Evolutionary conservation across 2,113 vertebrate species (phyloP), one percentile per base, ranked within the genome.

Genomic region (Anolis carolinensis): DNA sequence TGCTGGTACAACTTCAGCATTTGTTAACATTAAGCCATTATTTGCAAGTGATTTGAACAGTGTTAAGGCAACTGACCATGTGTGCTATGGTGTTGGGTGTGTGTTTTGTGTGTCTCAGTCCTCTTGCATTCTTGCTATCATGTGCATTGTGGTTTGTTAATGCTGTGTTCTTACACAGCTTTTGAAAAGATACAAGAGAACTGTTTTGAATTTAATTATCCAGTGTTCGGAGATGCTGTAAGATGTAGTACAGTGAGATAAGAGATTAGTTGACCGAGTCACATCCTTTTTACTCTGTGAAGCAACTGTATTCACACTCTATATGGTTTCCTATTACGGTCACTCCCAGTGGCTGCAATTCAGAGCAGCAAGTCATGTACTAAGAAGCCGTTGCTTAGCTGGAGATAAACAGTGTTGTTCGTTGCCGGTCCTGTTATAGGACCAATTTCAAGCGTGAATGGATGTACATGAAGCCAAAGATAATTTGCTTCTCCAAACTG

Each of bases 221-320:
- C 20, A 32, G 7, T 83, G 36, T 75, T 83, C 75, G 55, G 27
- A 30, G 71, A 63, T 6, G 16, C 7, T 44, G 71, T 25, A 74
- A 76, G 59, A 84, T 84, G 34, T 63, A 83, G 27, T 75, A 50
- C 55, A 76, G 82, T 63, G 55, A 76, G 72, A 83, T 75, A 18
- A 50, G 52, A 63, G 82, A 67, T 59, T n/a, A 75, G 70, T 44
- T 83, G 70, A 73, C 52, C 76, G 82, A 84, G 82, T 84, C 82
- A 84, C 48, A 76, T 84, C 82, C 72, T 76, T 84, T 76, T 32
- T 21, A n/a, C 74, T 27, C 82, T 83, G 82, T 83, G 73, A 76
- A 84, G 82, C 82, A 76, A 84, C 59, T 76, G 82, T 84, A 65
- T 76, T 84, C 82, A 16, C 73, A 65, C 36, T 65, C 62, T 44